Evolutionary conservation across 2,113 vertebrate species (phyloP), one percentile per base, ranked within the genome.

Genomic region (Agapornis roseicollis): DNA sequence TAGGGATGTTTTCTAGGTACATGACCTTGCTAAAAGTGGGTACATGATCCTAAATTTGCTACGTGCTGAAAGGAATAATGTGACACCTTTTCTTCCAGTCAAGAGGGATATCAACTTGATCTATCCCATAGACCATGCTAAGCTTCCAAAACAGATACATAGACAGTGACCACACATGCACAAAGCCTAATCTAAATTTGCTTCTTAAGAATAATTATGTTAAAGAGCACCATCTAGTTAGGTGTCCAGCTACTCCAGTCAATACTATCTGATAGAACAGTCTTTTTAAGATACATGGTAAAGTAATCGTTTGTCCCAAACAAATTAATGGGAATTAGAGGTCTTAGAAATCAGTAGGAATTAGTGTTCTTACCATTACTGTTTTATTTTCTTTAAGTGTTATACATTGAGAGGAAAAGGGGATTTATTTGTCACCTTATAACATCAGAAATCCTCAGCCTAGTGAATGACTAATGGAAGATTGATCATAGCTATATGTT

Each of bases 181-280:
- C 20, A 96, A 96, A 95, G 86, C 89, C 93, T 80, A 83, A 92
- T 52, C 72, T 83, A 92, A 91, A 93, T 92, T 95, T 93, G 10
- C 29, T 87, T 80, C 63, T 86, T 50, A 86, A 77, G 35, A 82
- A 90, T 70, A 73, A 93, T 80, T 37, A 68, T 33, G 56, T 53
- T 80, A 73, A 95, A 64, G 42, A 74, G 18, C 17, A 74, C 66
- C 69, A 44, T 58, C 84, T 49, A 68, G 61, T 93, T 46, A 77
- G 47, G 20, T 9, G 1, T 27, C 27, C 33, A 58, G 23, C 46
- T 73, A 27, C 74, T 66, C 13, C 58, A 65, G 72, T 95, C 93
- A 80, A 97, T 94, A 94, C 14, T 22, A 41, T 31, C 77, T 65
- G 76, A 94, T 73, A 64, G 71, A 93, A 55, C 10, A 76, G 56